A percentile compares a stretch with the other conserved stretches of the same genome.
Evolutionary conservation across 1,140 invertebrate species (phyloP).

Genomic region (Cyclina sinensis): DNA sequence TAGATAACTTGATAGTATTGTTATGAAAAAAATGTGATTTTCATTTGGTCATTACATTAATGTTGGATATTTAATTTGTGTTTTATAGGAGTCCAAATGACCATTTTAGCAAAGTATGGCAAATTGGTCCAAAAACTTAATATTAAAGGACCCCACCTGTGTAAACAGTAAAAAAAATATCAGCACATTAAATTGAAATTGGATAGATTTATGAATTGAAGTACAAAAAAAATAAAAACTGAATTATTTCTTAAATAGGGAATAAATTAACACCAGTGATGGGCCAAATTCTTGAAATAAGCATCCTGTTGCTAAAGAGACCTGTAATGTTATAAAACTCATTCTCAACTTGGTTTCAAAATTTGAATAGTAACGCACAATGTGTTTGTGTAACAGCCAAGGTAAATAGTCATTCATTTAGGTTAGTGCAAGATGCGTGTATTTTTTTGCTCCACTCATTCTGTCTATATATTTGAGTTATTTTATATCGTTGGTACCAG

Average conservation of each 20-base stretch:
- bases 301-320: not conserved
- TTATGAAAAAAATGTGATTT: constrained; percentile 45
- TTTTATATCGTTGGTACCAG: no score
- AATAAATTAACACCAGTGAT: constrained; percentile 1
- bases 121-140: not conserved
- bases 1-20: constrained; percentile 44
- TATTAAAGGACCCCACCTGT: constrained; percentile 27
- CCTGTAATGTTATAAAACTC: no score
- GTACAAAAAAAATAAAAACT: constrained; percentile 9
- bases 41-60: constrained; percentile 17
- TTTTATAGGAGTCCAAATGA: not conserved
- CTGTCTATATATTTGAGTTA: no score
- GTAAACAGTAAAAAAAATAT: constrained; percentile 43
- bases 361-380: no score
- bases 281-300: not conserved
- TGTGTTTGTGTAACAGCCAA: no score
- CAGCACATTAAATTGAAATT: constrained; percentile 37
- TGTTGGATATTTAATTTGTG: constrained; percentile 8
- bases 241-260: not conserved
- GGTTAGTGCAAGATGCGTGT: no score
- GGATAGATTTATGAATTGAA: constrained; percentile 32
- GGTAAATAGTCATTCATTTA: no score
- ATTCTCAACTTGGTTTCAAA: no score
- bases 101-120: not conserved
- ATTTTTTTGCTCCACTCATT: no score